A percentile compares a stretch with the other conserved stretches of the same genome.
Conservation (phyloP, 2,113 vertebrate genomes). For the Turnix velox region DNA sequence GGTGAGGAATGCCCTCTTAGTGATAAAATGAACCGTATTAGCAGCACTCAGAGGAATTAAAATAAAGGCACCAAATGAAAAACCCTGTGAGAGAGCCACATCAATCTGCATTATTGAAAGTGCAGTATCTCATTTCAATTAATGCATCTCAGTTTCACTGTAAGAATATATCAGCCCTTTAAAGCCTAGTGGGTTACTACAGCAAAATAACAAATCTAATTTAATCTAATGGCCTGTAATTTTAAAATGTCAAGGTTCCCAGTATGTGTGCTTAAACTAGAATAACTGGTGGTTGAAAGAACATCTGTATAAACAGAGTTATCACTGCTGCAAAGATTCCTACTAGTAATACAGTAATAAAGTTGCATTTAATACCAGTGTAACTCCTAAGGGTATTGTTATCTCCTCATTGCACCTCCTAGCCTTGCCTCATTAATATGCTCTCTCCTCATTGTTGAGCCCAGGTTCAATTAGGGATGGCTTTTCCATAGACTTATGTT, state of each 20-base stretch:
- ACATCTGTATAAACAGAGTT: conserved; percentile 47
- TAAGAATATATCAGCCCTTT: conserved; percentile 43
- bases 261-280: neutral
- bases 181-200: conserved; percentile 12
- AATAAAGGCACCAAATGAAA: conserved; percentile 8
- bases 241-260: conserved; percentile 61
- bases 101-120: conserved; percentile 76
- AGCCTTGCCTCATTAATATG: conserved; percentile 60
- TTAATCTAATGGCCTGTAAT: conserved; percentile 13
- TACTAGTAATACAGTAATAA: conserved; percentile 38
- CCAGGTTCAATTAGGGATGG: conserved; percentile 56
- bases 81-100: neutral
- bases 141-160: conserved; percentile 61
- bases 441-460: conserved; percentile 50
- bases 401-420: conserved; percentile 53
- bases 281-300: conserved; percentile 25
- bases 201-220: conserved; percentile 2
- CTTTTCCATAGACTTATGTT: conserved; percentile 60
- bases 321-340: conserved; percentile 42
- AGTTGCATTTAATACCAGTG: conserved; percentile 11
- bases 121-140: conserved; percentile 69
- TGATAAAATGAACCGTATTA: neutral
- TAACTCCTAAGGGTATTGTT: conserved; percentile 53
- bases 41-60: conserved; percentile 1
- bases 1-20: neutral